Evolutionary conservation across 2,113 vertebrate species (phyloP).

Genomic region (Chionis minor): DNA sequence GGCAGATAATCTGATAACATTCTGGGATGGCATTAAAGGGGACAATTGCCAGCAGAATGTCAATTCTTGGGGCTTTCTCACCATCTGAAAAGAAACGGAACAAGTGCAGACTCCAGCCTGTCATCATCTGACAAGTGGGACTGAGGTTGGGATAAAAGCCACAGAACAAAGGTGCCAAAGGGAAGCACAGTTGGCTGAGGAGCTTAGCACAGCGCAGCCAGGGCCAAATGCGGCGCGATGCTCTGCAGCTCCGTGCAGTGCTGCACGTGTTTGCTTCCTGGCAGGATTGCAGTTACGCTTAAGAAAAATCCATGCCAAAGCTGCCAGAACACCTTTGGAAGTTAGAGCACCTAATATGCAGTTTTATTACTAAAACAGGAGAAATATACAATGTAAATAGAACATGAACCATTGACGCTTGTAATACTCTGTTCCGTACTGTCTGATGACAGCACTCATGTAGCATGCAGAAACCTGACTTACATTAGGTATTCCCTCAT

Average conservation of each 20-base stretch:
- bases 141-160: conserved; percentile 35
- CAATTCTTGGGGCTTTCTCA: conserved; percentile 38
- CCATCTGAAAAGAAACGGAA: conserved; percentile 5
- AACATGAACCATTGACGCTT: conserved; percentile 49
- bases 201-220: neutral
- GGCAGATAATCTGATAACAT: neutral
- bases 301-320: neutral
- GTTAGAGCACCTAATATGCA: neutral
- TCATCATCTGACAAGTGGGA: conserved; percentile 17
- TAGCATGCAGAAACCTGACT: conserved; percentile 46
- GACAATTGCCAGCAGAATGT: conserved; percentile 40
- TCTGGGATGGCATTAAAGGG: neutral
- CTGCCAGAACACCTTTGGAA: conserved; percentile 13
- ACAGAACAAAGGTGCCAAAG: conserved; percentile 27
- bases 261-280: neutral
- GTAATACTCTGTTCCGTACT: neutral
- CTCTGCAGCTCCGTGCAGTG: neutral
- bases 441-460: neutral
- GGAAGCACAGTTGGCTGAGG: neutral
- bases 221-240: neutral
- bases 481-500: conserved; percentile 42
- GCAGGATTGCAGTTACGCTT: neutral
- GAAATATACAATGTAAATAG: conserved; percentile 43
- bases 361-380: conserved; percentile 37
- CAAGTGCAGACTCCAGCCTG: conserved; percentile 25